These are phyloP conservation scores for Sebastes trivittatus DNA, from an alignment of 2,797 vertebrate genomes.

Conservation along the genomic window DNA sequence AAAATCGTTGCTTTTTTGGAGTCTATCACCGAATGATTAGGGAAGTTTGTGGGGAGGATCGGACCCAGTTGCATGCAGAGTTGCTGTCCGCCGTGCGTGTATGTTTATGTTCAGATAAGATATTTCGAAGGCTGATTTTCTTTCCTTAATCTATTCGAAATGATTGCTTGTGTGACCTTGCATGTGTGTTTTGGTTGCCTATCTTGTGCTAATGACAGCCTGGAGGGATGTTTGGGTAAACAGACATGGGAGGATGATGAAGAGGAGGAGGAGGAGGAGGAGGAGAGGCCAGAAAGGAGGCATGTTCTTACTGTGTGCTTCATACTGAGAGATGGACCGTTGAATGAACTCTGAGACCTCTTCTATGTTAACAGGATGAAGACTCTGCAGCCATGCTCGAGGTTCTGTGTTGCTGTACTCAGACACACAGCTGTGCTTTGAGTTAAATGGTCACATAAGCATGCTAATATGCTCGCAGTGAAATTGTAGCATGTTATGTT, in stretches of 20 bases:
- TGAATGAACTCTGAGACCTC: not conserved
- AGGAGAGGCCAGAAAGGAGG: not conserved
- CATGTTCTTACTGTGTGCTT: conserved; percentile 24
- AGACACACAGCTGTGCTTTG: not conserved
- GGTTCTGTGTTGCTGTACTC: not conserved
- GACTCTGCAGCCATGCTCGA: not conserved
- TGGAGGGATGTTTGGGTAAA: conserved; percentile 45
- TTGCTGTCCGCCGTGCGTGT: not conserved
- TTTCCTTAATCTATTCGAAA: not conserved
- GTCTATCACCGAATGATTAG: conserved; percentile 4
- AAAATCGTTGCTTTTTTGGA: not conserved
- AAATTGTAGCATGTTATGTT: too few species aligned
- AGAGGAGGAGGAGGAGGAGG: not conserved
- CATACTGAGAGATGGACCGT: not conserved
- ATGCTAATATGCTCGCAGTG: not conserved
- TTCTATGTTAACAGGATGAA: not conserved
- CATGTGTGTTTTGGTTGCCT: conserved; percentile 32
- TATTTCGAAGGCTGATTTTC: not conserved
- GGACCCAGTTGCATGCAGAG: not conserved
- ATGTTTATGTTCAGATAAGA: conserved; percentile 29
- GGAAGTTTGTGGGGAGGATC: not conserved
- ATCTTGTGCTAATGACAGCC: conserved; percentile 52
- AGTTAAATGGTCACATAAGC: not conserved
- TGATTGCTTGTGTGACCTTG: conserved; percentile 9
- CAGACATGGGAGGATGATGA: conserved; percentile 36